Evolutionary conservation across 2,888 invertebrate genomes (phyloP).

Genomic region (Lithophane semibrunnea): DNA sequence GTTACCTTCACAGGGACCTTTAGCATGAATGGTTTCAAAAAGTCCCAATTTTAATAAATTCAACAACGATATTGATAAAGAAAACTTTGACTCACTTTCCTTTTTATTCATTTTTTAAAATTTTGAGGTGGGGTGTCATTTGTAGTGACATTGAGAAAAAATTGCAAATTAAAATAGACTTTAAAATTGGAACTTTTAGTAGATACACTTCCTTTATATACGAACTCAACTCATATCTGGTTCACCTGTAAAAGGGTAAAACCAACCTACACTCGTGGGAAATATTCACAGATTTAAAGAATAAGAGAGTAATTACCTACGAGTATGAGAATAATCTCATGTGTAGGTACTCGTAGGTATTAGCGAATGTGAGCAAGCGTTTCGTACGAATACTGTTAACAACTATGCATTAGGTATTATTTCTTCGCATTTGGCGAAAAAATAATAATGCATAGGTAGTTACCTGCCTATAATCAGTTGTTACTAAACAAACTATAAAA

Average conservation of each 20-base stretch:
- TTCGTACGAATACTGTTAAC: too few species aligned
- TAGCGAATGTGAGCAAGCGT: too few species aligned
- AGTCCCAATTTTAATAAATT: slow-evolving; percentile 79
- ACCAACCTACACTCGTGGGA: not conserved
- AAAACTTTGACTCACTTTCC: slow-evolving; percentile 58
- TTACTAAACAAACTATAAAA: not conserved
- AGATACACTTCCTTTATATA: not conserved
- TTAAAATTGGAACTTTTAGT: slow-evolving; percentile 49
- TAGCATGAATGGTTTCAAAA: slow-evolving; percentile 82
- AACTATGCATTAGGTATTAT: too few species aligned
- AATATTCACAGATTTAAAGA: not conserved
- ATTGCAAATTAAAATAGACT: slow-evolving; percentile 43
- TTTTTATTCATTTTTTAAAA: slow-evolving; percentile 58
- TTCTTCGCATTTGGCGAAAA: too few species aligned
- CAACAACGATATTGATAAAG: slow-evolving; percentile 74
- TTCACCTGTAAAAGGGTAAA: not conserved
- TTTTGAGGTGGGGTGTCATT: slow-evolving; percentile 41
- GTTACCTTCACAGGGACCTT: slow-evolving; percentile 65
- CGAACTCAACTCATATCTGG: slow-evolving; percentile 29
- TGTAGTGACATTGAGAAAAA: slow-evolving; percentile 29
- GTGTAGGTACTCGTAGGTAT: too few species aligned
- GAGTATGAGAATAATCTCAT: not conserved
- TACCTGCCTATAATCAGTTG: too few species aligned
- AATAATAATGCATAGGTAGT: too few species aligned
- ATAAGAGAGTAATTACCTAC: too few species aligned